Evolutionary conservation across 1,140 invertebrate genomes (phyloP), one percentile per base, ranked within the genome.

Genomic region (Nebria ingens): DNA sequence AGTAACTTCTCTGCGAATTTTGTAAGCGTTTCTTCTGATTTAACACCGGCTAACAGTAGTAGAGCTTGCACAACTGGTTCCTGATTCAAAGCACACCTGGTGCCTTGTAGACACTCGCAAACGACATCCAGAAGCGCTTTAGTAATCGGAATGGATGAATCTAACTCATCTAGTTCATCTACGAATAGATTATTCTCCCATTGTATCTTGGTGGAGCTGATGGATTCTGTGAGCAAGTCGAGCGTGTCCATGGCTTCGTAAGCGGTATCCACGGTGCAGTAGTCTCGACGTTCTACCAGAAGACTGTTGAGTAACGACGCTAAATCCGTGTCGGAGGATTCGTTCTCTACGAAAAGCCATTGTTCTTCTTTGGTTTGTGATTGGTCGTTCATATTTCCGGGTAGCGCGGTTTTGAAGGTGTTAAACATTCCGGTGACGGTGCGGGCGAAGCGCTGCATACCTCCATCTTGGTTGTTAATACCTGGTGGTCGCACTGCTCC

Each of bases 91-190:
- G 60, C 58, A 4, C 64, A 53, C 62, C 58, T 21, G 2, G 60
- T 63, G 51, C 68, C 67, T 11, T 62, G 56, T 21, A 69, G 50
- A 19, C 68, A 53, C 56, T 70, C 68, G 52, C 65, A 68, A 21
- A 65, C 38, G 49, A 69, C 63, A 53, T 68, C 68, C 2, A 64
- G 20, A 1, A 68, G 23, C 0, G 61, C 57, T 59, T 67, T 68
- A 2, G 64, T 64, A 21, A 68, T 57, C 17, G 68, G 68, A 19
- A 69, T 59, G 55, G 63, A 64, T 6, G 59, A 55, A 25, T 67
- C 66, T 53, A 69, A 65, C 22, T 70, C 67, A 34, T 70, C 68
- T 11, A 68, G 57, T 61, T 70, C 68, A 58, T 70, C 68, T 69
- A 52, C 22, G 61, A 65, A 38, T 54, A 15, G 19, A 23, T 11